Percentiles rank a stretch among this genome's conserved stretches.
Conservation (phyloP, 2,888 invertebrate genomes). For the Plebejus melissa region DNA sequence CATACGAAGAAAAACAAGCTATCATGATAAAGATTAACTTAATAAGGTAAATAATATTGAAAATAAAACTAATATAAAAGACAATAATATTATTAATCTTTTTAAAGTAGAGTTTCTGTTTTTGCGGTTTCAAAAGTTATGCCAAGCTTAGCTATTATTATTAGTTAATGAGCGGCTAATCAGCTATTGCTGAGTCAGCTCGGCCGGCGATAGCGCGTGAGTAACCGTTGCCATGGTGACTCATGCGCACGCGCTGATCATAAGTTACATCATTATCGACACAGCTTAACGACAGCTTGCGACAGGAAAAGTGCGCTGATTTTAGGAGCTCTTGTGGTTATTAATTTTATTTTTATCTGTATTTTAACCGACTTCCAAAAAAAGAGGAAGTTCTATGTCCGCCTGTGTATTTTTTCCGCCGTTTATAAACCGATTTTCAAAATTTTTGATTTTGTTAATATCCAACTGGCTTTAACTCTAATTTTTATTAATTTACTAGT, state of each 20-base stretch:
- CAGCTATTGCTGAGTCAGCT: slow-evolving; percentile 6
- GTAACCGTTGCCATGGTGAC: slow-evolving; percentile 6
- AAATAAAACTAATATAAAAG: too few species aligned
- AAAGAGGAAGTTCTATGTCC: too few species aligned
- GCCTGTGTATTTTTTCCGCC: too few species aligned
- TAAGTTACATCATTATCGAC: slow-evolving; percentile 11
- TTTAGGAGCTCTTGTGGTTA: background rate
- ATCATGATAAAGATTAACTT: too few species aligned
- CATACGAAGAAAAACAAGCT: too few species aligned
- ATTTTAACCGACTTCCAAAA: too few species aligned
- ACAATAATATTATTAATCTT: background rate
- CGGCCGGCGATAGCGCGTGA: slow-evolving; percentile 1
- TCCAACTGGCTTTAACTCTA: too few species aligned
- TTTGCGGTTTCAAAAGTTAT: background rate
- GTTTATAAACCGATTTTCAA: too few species aligned
- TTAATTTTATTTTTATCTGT: too few species aligned
- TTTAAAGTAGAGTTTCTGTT: background rate
- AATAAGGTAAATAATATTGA: too few species aligned
- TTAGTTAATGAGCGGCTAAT: background rate
- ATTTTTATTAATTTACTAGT: too few species aligned
- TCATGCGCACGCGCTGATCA: background rate
- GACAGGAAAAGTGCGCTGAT: background rate
- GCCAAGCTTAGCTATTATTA: background rate
- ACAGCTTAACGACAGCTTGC: background rate
- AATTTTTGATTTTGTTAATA: too few species aligned